Evolutionary conservation across 2,888 invertebrate species (phyloP).

Genomic region (Acleris cristana): DNA sequence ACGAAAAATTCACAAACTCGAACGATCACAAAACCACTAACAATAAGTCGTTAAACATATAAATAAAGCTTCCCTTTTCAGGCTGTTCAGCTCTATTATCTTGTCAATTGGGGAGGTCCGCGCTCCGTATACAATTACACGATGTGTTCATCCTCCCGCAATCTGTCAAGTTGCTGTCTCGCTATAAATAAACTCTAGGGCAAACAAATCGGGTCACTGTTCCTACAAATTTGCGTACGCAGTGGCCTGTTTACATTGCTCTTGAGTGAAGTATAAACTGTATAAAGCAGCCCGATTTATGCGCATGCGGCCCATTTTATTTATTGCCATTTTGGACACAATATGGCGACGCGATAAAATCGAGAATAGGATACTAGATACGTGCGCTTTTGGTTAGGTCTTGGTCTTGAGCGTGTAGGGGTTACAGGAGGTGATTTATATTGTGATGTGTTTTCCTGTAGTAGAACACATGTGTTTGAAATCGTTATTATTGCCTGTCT

Average conservation of each 20-base stretch:
- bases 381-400: background rate
- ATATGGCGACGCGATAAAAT: constrained; percentile 9
- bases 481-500: no score
- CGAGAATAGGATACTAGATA: constrained; percentile 5
- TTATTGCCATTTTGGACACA: constrained; percentile 75
- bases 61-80: constrained; percentile 42
- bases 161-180: constrained; percentile 68
- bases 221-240: no score
- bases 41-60: constrained; percentile 24
- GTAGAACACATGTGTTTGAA: no score
- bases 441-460: no score
- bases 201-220: no score
- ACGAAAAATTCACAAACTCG: background rate
- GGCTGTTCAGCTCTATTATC: constrained; percentile 65
- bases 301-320: constrained; percentile 63
- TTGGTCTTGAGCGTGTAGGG: constrained; percentile 1
- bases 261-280: no score
- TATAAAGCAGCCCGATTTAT: constrained; percentile 58
- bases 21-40: constrained; percentile 9
- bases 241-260: no score
- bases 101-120: constrained; percentile 73
- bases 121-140: constrained; percentile 72
- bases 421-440: no score
- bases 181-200: constrained; percentile 64
- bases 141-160: constrained; percentile 76